Base-by-base conservation (phyloP, 2,797 vertebrate genomes). In the Lateolabrax maculatus region DNA sequence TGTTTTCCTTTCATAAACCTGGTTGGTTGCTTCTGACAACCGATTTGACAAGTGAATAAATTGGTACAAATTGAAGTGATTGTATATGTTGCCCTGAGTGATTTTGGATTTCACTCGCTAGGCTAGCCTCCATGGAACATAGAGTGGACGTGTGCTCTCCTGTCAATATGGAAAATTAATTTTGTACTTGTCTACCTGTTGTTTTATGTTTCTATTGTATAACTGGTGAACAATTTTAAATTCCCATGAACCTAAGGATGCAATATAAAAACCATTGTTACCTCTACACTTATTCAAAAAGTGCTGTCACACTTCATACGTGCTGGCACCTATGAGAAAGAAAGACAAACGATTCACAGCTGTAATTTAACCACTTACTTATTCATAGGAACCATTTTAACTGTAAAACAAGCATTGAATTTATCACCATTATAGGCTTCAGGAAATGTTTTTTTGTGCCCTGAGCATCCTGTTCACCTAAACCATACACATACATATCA, bases 1-100 rank as follows among this genome's bases (percentile, higher is more conserved):
- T 57, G 74, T 65, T 82, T 87, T 69, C 31, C 65, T 86, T 87
- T 83, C 72, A 85, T 83, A 77, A 89, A 79, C 31, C 46, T 18
- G 64, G 48, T 52, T 34, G 44, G 41, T 46, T 77, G 67, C 55
- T 67, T 79, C 69, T 67, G 34, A 63, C 36, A 56, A 56, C 21
- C 55, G 36, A 61, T 68, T 36, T 80, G 72, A 77, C 68, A 71
- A 57, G 71, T 51, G 5, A 70, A 75, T 55, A 83, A 79, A 80
- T 31, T 53, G 67, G 44, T 71, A 63, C 39, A 36, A 57, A 75
- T n/a, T 44, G 9, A 73, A 29, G 64, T 29, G 44, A 53, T 79
- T 56, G 58, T 65, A 25, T 68, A 12, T 55, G 29, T 73, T 67
- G 43, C 21, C 27, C 46, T 77, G 31, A 37, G 39, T 73, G 27